phyloP scores from a whole-genome alignment of 2,888 invertebrate genomes.

The Sarcophaga subvicina region DNA sequence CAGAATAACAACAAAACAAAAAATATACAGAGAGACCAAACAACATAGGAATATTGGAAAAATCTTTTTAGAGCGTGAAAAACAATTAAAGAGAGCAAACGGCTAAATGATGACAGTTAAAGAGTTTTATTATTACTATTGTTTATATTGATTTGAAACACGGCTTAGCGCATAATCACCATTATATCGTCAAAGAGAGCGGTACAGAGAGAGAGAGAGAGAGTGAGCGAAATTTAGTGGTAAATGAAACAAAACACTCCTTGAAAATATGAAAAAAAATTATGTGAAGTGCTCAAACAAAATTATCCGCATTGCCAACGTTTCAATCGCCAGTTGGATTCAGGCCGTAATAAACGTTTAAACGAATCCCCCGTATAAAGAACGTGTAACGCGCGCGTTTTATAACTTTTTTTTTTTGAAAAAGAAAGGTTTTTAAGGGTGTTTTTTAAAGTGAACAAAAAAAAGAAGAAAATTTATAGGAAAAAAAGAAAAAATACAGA shows the following conservation, averaged over 20 bases:
- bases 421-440: slow-evolving; percentile 39
- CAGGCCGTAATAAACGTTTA: slow-evolving; percentile 69
- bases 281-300: slow-evolving; percentile 42
- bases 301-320: slow-evolving; percentile 59
- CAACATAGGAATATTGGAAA: slow-evolving; percentile 14
- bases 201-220: not conserved
- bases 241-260: slow-evolving; percentile 68
- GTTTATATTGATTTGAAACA: not conserved
- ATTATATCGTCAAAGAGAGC: not conserved
- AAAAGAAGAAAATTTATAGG: slow-evolving; percentile 32
- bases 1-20: slow-evolving; percentile 22
- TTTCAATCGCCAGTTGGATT: slow-evolving; percentile 70
- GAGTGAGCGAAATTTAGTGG: slow-evolving; percentile 49
- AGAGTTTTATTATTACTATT: slow-evolving; percentile 33
- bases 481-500: slow-evolving; percentile 37
- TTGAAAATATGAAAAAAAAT: slow-evolving; percentile 29
- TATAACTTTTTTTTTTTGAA: slow-evolving; percentile 53
- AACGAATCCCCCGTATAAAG: slow-evolving; percentile 52
- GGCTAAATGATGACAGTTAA: slow-evolving; percentile 25
- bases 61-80: not conserved
- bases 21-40: slow-evolving; percentile 27
- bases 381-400: slow-evolving; percentile 59
- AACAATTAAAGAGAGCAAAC: slow-evolving; percentile 4
- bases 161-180: not conserved
- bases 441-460: slow-evolving; percentile 45